These are phyloP conservation scores for Phalacrocorax pelagicus DNA, from an alignment of 2,113 vertebrate species.

Conservation along the genomic window DNA sequence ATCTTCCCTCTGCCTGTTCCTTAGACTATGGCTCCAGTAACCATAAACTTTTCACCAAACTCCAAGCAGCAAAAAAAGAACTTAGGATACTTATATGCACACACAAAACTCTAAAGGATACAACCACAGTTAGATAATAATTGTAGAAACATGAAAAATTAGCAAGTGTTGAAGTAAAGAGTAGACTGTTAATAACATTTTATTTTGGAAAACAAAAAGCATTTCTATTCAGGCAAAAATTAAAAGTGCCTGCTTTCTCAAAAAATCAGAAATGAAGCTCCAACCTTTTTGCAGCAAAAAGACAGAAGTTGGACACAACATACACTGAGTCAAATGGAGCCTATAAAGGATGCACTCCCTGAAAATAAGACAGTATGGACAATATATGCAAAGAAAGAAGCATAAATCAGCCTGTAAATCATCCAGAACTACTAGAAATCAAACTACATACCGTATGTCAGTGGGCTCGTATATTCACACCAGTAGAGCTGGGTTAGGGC, in stretches of 20 bases:
- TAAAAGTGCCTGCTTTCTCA: not conserved
- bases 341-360: not conserved
- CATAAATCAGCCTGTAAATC: not conserved
- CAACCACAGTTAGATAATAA: not conserved
- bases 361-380: not conserved
- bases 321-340: not conserved
- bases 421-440: constrained; percentile 9
- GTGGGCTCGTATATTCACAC: not conserved
- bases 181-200: not conserved
- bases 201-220: not conserved
- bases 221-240: not conserved
- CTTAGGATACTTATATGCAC: not conserved
- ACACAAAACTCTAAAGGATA: not conserved
- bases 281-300: not conserved
- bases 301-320: not conserved
- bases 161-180: not conserved
- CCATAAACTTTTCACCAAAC: not conserved
- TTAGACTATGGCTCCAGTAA: not conserved
- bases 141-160: not conserved
- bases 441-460: not conserved
- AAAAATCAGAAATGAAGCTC: not conserved
- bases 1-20: not conserved
- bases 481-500: not conserved
- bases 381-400: not conserved
- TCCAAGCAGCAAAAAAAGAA: not conserved